Evolutionary conservation across 2,888 invertebrate species (phyloP).

Genomic region (Emmelina monodactyla): DNA sequence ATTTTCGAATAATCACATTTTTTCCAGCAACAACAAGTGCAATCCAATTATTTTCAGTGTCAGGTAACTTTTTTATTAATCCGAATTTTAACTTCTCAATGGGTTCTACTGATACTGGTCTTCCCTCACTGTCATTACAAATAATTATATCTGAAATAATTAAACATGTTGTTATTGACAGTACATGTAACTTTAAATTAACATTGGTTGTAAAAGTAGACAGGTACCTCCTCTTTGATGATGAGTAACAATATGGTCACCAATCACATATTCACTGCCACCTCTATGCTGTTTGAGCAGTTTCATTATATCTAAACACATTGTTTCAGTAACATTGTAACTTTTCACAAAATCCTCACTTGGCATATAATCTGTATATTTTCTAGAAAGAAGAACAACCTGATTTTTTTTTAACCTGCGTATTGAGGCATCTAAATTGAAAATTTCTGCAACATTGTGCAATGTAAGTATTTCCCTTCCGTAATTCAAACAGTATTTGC

Average conservation of each 20-base stretch:
- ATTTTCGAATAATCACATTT: constrained; percentile 65
- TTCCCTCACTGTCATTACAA: constrained; percentile 60
- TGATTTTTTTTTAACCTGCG: constrained; percentile 55
- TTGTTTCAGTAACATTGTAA: constrained; percentile 62
- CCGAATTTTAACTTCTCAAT: constrained; percentile 60
- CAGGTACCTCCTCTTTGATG: constrained; percentile 66
- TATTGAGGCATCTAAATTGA: constrained; percentile 65
- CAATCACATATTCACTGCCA: constrained; percentile 42
- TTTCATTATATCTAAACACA: constrained; percentile 66
- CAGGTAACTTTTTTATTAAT: constrained; percentile 29
- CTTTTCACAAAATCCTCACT: constrained; percentile 50
- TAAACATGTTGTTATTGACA: too few species aligned
- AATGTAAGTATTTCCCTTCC: constrained; percentile 71
- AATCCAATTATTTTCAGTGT: constrained; percentile 50
- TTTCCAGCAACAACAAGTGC: constrained; percentile 68
- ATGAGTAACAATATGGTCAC: constrained; percentile 73
- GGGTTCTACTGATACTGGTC: constrained; percentile 49
- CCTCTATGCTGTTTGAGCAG: constrained; percentile 52
- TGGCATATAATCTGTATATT: constrained; percentile 68
- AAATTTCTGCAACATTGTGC: constrained; percentile 68
- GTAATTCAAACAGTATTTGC: constrained; percentile 42
- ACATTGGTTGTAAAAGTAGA: neutral
- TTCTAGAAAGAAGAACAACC: constrained; percentile 62
- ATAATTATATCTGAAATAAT: constrained; percentile 66
- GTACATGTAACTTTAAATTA: neutral